Evolutionary conservation across 1,140 invertebrate species (phyloP).

Genomic region (Aporrectodea caliginosa): DNA sequence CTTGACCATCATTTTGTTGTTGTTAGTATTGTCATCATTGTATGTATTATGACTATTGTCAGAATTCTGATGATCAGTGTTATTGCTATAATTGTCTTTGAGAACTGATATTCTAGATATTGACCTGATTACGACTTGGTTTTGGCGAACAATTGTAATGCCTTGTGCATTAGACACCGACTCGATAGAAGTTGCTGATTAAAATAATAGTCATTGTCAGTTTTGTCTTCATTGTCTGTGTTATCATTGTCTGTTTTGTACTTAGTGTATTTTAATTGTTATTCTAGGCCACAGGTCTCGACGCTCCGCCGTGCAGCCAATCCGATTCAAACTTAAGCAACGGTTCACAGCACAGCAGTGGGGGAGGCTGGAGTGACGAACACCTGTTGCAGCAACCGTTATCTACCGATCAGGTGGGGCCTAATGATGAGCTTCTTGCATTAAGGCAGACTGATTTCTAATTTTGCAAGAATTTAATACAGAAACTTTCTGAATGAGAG

Average conservation of each 20-base stretch:
- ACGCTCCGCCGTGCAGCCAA: neutral
- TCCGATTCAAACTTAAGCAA: slow-evolving; percentile 21
- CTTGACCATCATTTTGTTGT: neutral
- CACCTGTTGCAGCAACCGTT: neutral
- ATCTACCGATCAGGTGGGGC: neutral
- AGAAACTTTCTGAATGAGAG: too few relatives aligned
- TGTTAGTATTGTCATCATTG: neutral
- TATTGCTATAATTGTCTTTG: neutral
- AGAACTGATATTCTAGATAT: neutral
- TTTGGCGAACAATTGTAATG: neutral
- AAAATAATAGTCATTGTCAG: neutral
- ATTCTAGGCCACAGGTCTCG: too few relatives aligned
- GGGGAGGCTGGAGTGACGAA: neutral
- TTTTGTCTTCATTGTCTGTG: neutral
- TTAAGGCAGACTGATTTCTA: too few relatives aligned
- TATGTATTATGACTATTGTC: neutral
- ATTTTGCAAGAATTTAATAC: too few relatives aligned
- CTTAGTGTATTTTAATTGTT: neutral
- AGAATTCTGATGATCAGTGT: neutral
- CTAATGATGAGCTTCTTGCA: too few relatives aligned
- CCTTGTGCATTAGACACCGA: neutral
- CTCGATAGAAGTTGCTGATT: neutral
- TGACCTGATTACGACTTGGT: neutral
- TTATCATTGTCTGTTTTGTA: too few relatives aligned
- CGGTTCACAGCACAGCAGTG: slow-evolving; percentile 20